A percentile compares a stretch with the other conserved stretches of the same genome.
These are phyloP conservation scores for Drosophila biarmipes DNA, from an alignment of 1,140 invertebrate species.

Conservation along the genomic window DNA sequence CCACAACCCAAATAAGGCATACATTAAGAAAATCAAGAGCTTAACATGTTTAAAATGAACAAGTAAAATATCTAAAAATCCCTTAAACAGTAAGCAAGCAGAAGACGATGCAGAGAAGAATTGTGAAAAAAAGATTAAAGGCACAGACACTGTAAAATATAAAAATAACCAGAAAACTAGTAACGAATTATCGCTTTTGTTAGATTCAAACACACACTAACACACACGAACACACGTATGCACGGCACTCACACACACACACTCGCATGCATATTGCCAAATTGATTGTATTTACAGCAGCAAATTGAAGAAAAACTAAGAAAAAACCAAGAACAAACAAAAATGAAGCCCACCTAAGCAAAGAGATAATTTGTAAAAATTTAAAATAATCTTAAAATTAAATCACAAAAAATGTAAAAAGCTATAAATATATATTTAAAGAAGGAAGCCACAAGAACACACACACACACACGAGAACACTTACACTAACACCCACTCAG, in stretches of 20 bases:
- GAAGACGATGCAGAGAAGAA: slow-evolving; percentile 56
- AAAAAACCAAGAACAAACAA: slow-evolving; percentile 69
- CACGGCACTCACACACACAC: slow-evolving; percentile 37
- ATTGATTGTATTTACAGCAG: slow-evolving; percentile 66
- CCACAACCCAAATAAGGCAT: slow-evolving; percentile 67
- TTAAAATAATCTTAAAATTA: slow-evolving; percentile 64
- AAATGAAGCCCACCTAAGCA: slow-evolving; percentile 81
- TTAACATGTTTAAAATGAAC: slow-evolving; percentile 57
- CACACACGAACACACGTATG: slow-evolving; percentile 36
- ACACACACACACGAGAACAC: slow-evolving; percentile 21
- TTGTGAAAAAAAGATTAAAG: slow-evolving; percentile 25
- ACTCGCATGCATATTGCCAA: slow-evolving; percentile 60
- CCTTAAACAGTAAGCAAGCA: slow-evolving; percentile 57
- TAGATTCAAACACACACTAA: slow-evolving; percentile 49
- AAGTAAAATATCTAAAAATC: slow-evolving; percentile 56
- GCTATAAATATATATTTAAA: slow-evolving; percentile 49
- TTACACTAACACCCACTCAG: slow-evolving; percentile 40
- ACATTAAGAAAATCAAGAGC: slow-evolving; percentile 69
- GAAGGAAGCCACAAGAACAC: slow-evolving; percentile 27
- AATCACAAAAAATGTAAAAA: slow-evolving; percentile 54
- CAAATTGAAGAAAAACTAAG: slow-evolving; percentile 38
- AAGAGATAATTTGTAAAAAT: slow-evolving; percentile 70
- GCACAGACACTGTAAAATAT: slow-evolving; percentile 69
- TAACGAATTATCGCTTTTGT: slow-evolving; percentile 64
- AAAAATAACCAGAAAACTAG: slow-evolving; percentile 62